Evolutionary conservation across 2,888 invertebrate genomes (phyloP).

Genomic region (Pinctada fucata): DNA sequence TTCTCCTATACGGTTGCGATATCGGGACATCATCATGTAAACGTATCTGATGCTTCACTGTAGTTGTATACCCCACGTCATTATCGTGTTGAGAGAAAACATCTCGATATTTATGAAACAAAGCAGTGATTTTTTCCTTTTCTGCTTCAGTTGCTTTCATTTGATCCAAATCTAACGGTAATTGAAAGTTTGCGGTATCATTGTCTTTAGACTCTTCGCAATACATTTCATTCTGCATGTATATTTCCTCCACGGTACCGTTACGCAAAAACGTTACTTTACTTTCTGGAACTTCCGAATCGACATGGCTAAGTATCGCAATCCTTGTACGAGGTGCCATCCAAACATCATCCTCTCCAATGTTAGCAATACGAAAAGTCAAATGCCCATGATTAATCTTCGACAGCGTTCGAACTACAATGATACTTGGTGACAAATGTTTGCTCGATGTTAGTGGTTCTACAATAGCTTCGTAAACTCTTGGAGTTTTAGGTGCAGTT

Average conservation of each 20-base stretch:
- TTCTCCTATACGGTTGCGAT: constrained; percentile 21
- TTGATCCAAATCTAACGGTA: no score
- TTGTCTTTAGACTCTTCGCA: no score
- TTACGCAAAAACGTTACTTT: no score
- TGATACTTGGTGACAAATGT: constrained; percentile 13
- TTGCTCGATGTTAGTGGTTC: constrained; percentile 8
- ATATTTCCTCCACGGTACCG: no score
- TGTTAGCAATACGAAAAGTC: constrained; percentile 9
- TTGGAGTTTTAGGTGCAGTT: constrained; percentile 11
- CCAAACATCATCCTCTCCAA: constrained; percentile 19
- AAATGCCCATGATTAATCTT: constrained; percentile 13
- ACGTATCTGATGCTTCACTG: constrained; percentile 27
- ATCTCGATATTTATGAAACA: constrained; percentile 24
- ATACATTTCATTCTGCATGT: no score
- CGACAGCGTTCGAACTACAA: constrained; percentile 4
- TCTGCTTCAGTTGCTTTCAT: constrained; percentile 16
- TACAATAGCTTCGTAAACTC: constrained; percentile 5
- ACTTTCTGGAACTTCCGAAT: no score
- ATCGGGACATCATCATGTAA: constrained; percentile 26
- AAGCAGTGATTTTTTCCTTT: neutral
- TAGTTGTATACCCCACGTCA: constrained; percentile 29
- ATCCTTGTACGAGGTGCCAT: constrained; percentile 20
- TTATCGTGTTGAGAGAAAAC: constrained; percentile 22
- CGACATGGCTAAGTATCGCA: no score
- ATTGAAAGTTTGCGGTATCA: no score